A percentile compares a stretch with the other conserved stretches of the same genome.
Conservation (phyloP, 2,113 vertebrate genomes). For the Cygnus buccinator region DNA sequence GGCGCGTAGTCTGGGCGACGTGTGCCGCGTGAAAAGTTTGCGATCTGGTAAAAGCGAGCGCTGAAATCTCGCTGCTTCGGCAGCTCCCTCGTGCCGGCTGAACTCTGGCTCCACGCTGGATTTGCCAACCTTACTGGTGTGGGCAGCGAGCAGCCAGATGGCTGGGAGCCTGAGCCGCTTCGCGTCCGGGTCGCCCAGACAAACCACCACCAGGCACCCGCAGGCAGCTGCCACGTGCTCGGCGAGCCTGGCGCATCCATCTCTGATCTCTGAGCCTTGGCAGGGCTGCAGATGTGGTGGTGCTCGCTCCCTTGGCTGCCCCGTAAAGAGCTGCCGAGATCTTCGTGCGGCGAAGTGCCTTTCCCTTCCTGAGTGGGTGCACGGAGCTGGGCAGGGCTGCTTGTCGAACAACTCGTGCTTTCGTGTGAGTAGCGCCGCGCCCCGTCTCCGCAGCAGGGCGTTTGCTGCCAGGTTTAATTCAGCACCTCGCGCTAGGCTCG, state of each 20-base stretch:
- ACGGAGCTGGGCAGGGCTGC: background rate
- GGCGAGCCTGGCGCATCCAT: fast-evolving
- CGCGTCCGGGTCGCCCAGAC: background rate
- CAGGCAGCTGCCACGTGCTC: background rate
- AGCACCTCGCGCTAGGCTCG: background rate
- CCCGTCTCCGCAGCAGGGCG: background rate
- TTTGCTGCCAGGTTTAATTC: background rate
- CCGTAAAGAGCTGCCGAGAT: fast-evolving
- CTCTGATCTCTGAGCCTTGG: background rate
- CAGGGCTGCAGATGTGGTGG: fast-evolving
- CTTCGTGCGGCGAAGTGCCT: background rate
- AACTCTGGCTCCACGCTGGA: background rate
- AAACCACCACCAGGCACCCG: background rate
- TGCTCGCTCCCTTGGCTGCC: background rate
- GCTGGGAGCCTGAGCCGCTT: background rate
- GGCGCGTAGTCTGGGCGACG: background rate
- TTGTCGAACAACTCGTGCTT: background rate
- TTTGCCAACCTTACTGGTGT: background rate
- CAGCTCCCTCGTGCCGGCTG: background rate
- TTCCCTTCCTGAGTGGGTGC: background rate
- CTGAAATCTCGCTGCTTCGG: background rate
- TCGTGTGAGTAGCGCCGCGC: background rate
- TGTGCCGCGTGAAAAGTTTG: background rate
- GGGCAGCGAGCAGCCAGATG: background rate
- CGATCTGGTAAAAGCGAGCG: fast-evolving